Evolutionary conservation across 2,888 invertebrate genomes (phyloP), one percentile per base, ranked within the genome.

Genomic region (Chirona hameri): DNA sequence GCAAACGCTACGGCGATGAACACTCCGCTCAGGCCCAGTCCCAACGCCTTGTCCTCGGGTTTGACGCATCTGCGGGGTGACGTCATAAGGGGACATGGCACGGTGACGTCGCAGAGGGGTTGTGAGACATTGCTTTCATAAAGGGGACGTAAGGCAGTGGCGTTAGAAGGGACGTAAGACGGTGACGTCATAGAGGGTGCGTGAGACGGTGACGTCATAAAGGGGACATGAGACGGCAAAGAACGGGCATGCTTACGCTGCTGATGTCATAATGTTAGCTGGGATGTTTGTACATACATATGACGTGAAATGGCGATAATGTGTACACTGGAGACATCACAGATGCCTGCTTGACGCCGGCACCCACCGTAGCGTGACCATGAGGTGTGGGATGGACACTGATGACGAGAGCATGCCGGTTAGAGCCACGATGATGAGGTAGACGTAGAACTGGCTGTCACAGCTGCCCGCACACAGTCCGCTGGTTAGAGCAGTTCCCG

Each of bases 31-130:
- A 85, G 57, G 29, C 85, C 85, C 27, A 85, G 79, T 10, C 84
- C 84, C n/a, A 83, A n/a, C 7, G 84, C 79, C 81, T 85, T 84
- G 82, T 84, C 84, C 79, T 82, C 81, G 29, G 48, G 76, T 21
- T 48, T 69, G 0, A 85, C 85, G 55, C 85, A 85, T 60, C 85
- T 84, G 82, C 27, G 57, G 57, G 57, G 57, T 57, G 57, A 57
- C 57, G 21, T 18, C 57, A 21, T 46, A 29, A 15, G 57, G 24
- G 24, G 48, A 46, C n/a, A n/a, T n/a, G n/a, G n/a, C n/a, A n/a
- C n/a, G 0, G 81, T 18, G 9, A 24, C 10, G 18, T 21, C 57
- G 14, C 3, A 3, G 57, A 18, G 57, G 18, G 57, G 18, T 21
- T 15, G 14, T 9, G 3, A 4, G 65, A n/a, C n/a, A 27, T 7